Evolutionary conservation across 2,888 invertebrate species (phyloP).

Genomic region (Agrochola lota): DNA sequence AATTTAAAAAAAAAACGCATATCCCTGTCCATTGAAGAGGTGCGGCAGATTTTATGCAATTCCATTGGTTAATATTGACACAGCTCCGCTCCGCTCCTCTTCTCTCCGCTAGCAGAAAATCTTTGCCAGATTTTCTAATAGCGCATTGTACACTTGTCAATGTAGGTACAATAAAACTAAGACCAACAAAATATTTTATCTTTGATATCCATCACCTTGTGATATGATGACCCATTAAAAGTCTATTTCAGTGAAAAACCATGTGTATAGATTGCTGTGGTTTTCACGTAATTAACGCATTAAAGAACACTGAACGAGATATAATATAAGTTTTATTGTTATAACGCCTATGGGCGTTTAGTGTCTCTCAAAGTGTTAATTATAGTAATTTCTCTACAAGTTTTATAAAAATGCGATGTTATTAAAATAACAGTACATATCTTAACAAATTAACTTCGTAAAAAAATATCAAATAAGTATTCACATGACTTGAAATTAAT

Average conservation of each 20-base stretch:
- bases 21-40: no score
- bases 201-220: not conserved
- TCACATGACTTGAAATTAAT: not conserved
- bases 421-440: no score
- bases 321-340: no score
- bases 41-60: no score
- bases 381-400: not conserved
- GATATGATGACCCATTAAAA: no score
- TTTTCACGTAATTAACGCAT: not conserved
- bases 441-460: not conserved
- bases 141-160: not conserved
- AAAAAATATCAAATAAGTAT: not conserved
- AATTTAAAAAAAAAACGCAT: no score
- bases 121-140: not conserved
- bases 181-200: not conserved
- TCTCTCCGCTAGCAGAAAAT: no score
- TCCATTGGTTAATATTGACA: no score
- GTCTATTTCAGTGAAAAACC: no score
- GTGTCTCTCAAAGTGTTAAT: not conserved
- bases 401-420: not conserved
- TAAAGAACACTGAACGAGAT: no score
- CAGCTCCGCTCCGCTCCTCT: no score
- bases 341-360: no score
- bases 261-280: not conserved
- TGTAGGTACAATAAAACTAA: not conserved